Evolutionary conservation across 2,113 vertebrate species (phyloP).

Genomic region (Halichoerus grypus): DNA sequence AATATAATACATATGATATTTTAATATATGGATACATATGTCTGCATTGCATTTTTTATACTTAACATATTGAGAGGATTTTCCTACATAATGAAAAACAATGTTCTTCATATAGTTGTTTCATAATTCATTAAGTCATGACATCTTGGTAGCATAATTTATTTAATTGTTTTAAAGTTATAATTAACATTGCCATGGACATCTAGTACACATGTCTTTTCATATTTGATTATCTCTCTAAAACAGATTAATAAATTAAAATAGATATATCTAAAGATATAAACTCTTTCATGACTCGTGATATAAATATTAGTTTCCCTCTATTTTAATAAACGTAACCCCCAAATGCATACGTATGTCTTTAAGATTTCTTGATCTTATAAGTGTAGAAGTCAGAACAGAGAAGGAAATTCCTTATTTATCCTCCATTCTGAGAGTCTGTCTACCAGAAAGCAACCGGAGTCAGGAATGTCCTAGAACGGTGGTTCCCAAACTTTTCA

Average conservation of each 20-base stretch:
- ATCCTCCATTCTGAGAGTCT: neutral
- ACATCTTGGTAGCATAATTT: neutral
- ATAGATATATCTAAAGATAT: neutral
- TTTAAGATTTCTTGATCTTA: constrained; percentile 49
- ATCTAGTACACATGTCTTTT: neutral
- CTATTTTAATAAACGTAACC: constrained; percentile 32
- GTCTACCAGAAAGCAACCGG: neutral
- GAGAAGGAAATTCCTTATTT: neutral
- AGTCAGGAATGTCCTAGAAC: neutral
- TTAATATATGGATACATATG: neutral
- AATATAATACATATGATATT: neutral
- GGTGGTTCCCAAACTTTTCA: neutral
- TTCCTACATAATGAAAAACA: neutral
- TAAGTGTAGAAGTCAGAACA: neutral
- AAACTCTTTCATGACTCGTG: neutral
- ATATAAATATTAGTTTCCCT: neutral
- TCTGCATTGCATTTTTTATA: neutral
- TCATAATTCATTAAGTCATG: neutral
- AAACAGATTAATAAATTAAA: constrained; percentile 19
- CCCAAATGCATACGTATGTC: neutral
- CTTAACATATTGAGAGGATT: neutral
- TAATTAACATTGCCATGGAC: neutral
- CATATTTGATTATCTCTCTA: neutral
- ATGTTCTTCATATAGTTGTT: neutral
- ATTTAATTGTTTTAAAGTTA: constrained; percentile 28